Conservation (phyloP, 2,797 vertebrate genomes). For the Pangasius sanitwongsei region DNA sequence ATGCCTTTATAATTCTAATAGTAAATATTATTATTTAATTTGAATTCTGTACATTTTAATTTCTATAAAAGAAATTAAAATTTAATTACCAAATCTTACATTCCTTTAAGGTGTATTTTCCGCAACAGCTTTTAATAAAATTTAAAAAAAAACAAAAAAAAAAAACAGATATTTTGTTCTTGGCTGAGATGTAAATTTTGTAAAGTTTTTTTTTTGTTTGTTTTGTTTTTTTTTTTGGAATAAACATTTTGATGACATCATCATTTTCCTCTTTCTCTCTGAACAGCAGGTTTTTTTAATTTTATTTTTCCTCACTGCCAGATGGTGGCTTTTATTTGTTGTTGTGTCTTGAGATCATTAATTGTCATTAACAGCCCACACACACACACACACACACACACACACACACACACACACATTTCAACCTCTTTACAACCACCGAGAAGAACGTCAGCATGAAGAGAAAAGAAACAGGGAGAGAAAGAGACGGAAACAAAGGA, state of each 20-base stretch:
- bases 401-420: constrained; percentile 28
- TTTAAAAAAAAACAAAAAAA: neutral
- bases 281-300: neutral
- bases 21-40: neutral
- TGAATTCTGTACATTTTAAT: neutral
- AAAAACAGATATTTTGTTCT: neutral
- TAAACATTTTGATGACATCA: neutral
- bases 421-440: neutral
- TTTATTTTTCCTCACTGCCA: neutral
- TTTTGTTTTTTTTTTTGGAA: neutral
- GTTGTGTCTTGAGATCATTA: constrained; percentile 1
- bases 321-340: constrained; percentile 29
- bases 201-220: neutral
- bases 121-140: neutral
- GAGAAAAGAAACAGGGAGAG: constrained; percentile 55
- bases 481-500: constrained; percentile 37
- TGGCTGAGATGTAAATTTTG: neutral
- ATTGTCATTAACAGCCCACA: constrained; percentile 14
- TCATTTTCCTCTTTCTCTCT: neutral
- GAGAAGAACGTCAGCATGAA: constrained; percentile 54
- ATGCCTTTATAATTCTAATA: neutral
- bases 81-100: neutral
- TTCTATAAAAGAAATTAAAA: neutral
- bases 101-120: neutral
- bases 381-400: constrained; percentile 11